Evolutionary conservation across 2,113 vertebrate species (phyloP), one percentile per base, ranked within the genome.

Genomic region (Tretioscincus oriximinensis): DNA sequence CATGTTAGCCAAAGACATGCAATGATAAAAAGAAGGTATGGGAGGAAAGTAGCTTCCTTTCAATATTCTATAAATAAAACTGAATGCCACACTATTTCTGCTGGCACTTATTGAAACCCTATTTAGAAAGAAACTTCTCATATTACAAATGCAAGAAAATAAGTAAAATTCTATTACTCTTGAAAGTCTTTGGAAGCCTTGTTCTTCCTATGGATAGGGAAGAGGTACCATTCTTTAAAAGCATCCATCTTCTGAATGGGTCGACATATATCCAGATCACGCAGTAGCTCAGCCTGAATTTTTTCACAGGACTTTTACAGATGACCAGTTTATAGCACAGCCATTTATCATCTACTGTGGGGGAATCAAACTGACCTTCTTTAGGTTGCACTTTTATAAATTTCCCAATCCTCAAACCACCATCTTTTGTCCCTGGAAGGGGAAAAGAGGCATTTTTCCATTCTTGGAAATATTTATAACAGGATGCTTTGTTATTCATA

Each of bases 331-430:
- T 58, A 35, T n/a, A 78, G 2, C 54, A 58, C 28, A 60, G 65
- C 58, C 76, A 78, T 78, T 78, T 35, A 78, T 78, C 76, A 68
- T 26, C 29, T 35, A 7, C 76, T 67, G 64, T 9, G 60, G 28
- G 64, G 16, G 29, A 41, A 68, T 58, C 22, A 49, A 58, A 24
- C 29, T 24, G 18, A 58, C 24, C 58, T 24, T 78, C 31, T 22
- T 26, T 69, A 58, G 65, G 29, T 58, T 58, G 49, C 49, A 14
- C 9, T 35, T 58, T 21, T 69, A 3, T 78, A 21, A 66, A 68
- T 78, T 68, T 58, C 35, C 20, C n/a, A 51, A 28, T 58, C 12
- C 16, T 18, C 35, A 68, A 77, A 31, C 45, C 1, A 26, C 76
- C 14, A 20, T 16, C 22, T 45, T 67, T 68, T 68, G 41, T 35